A percentile compares a stretch with the other conserved stretches of the same genome.
These are phyloP conservation scores for Chlorospingus semifuscus DNA, from an alignment of 2,797 vertebrate species.

Conservation along the genomic window DNA sequence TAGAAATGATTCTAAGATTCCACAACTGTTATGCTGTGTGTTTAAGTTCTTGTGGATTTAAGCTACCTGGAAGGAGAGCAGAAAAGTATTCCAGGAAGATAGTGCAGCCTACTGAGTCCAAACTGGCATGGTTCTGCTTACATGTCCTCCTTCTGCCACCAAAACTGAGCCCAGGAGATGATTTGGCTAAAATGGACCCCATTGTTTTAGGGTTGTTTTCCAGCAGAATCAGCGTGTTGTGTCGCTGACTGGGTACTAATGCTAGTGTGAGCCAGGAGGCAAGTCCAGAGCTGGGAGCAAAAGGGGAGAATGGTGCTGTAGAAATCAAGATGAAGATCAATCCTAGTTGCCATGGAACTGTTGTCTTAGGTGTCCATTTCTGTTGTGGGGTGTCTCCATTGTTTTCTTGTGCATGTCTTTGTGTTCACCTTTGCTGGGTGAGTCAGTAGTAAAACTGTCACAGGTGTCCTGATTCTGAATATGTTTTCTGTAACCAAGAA, in stretches of 20 bases:
- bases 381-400: not conserved
- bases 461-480: not conserved
- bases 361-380: not conserved
- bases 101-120: not conserved
- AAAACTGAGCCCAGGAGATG: not conserved
- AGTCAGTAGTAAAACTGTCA: not conserved
- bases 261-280: not conserved
- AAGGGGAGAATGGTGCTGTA: not conserved
- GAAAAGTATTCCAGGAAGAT: not conserved
- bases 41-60: not conserved
- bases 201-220: not conserved
- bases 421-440: not conserved
- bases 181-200: not conserved
- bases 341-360: not conserved
- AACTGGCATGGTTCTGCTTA: not conserved
- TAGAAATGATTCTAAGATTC: not conserved
- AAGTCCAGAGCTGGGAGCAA: not conserved
- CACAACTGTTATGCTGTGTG: not conserved
- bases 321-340: not conserved
- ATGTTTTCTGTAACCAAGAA: not conserved
- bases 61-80: not conserved
- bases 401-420: not conserved
- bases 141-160: not conserved
- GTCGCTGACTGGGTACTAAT: not conserved
- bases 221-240: accelerated